These are phyloP conservation scores for Spilosoma lubricipeda DNA, from an alignment of 2,888 invertebrate genomes.

Conservation along the genomic window DNA sequence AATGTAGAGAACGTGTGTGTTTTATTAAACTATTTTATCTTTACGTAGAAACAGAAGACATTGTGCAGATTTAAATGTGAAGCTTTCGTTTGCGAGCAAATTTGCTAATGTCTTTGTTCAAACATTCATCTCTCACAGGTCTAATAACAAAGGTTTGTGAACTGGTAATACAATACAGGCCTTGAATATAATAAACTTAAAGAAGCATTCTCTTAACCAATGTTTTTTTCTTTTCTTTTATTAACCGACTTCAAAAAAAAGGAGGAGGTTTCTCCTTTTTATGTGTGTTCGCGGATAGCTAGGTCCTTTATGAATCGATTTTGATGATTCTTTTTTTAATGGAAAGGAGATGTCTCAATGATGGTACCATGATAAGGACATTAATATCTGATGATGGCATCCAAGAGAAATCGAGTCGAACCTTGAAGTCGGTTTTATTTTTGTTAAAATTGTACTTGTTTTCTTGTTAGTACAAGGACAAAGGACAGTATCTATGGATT, in stretches of 20 bases:
- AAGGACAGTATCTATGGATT: too few species aligned
- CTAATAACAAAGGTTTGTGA: conserved; percentile 47
- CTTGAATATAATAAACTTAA: conserved; percentile 41
- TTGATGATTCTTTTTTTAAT: too few species aligned
- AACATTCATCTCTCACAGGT: conserved; percentile 30
- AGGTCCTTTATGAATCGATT: too few species aligned
- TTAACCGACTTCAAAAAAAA: too few species aligned
- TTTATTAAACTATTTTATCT: conserved; percentile 54
- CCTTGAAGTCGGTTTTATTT: too few species aligned
- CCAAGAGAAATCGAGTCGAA: too few species aligned
- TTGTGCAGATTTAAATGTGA: conserved; percentile 48
- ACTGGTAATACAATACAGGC: conserved; percentile 49
- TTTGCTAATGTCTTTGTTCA: conserved; percentile 52
- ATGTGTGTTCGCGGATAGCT: too few species aligned
- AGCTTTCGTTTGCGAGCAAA: conserved; percentile 48
- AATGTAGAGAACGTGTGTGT: conserved; percentile 32
- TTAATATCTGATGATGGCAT: too few species aligned
- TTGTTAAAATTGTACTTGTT: too few species aligned
- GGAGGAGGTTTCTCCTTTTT: too few species aligned
- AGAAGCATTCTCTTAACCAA: conserved; percentile 29
- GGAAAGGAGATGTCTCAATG: too few species aligned
- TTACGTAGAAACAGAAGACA: conserved; percentile 39
- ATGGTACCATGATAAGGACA: too few species aligned
- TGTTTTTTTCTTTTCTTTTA: conserved; percentile 15
- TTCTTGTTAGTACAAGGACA: not conserved